A percentile compares a stretch with the other conserved stretches of the same genome.
These are phyloP conservation scores for Amblyjoppa proteus DNA, from an alignment of 2,888 invertebrate genomes.

Conservation along the genomic window DNA sequence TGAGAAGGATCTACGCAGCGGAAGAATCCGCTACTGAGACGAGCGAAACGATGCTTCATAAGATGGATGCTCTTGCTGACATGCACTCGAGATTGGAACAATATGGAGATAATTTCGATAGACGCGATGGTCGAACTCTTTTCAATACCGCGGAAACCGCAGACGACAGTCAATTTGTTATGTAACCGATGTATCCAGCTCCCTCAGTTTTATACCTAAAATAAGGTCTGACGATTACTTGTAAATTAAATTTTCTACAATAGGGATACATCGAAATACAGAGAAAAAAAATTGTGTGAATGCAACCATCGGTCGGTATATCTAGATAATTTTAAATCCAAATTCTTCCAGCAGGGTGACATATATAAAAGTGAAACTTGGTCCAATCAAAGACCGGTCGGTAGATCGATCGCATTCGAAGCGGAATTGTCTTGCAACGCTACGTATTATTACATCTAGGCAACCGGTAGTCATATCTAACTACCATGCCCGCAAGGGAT, in stretches of 20 bases:
- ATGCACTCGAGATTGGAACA: slow-evolving; percentile 69
- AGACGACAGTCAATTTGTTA: not conserved
- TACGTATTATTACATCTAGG: too few relatives aligned
- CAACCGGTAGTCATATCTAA: too few relatives aligned
- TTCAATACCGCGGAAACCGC: not conserved
- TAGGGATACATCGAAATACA: not conserved
- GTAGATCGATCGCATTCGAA: too few relatives aligned
- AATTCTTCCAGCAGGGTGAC: too few relatives aligned
- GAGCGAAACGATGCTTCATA: slow-evolving; percentile 58
- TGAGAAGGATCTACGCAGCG: slow-evolving; percentile 85
- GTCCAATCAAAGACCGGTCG: too few relatives aligned
- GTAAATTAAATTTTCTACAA: not conserved
- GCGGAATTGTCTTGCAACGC: too few relatives aligned
- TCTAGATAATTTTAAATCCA: too few relatives aligned
- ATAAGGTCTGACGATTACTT: not conserved
- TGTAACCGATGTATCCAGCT: not conserved
- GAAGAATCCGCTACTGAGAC: slow-evolving; percentile 53
- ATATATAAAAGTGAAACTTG: too few relatives aligned
- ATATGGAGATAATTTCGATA: slow-evolving; percentile 56
- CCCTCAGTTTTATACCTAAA: too few relatives aligned
- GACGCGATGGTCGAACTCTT: not conserved
- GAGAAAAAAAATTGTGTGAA: too few relatives aligned
- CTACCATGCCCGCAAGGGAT: too few relatives aligned
- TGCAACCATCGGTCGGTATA: too few relatives aligned
- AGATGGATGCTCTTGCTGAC: slow-evolving; percentile 68